Conservation (phyloP, 2,113 vertebrate species). For the Labrus mixtus region DNA sequence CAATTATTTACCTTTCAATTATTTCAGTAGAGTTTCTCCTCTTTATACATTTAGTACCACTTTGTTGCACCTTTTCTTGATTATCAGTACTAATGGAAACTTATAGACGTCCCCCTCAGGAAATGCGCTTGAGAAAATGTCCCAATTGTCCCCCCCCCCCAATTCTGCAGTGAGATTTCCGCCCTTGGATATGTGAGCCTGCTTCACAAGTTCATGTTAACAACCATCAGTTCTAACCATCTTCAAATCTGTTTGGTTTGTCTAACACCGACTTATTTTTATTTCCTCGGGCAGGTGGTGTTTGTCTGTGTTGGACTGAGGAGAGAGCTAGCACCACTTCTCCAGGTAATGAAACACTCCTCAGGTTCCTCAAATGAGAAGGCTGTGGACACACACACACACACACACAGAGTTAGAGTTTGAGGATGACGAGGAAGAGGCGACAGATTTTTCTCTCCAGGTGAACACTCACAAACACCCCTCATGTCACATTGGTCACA, state of each 20-base stretch:
- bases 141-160: too few relatives aligned
- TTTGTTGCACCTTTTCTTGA: too few relatives aligned
- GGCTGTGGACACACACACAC: background rate
- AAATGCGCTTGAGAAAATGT: too few relatives aligned
- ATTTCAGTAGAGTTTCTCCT: too few relatives aligned
- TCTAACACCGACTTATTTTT: background rate
- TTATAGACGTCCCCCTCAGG: too few relatives aligned
- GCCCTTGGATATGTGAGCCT: background rate
- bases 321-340: conserved; percentile 10
- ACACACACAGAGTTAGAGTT: background rate
- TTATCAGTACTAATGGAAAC: too few relatives aligned
- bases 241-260: background rate
- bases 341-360: conserved; percentile 44
- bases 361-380: conserved; percentile 15
- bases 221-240: background rate
- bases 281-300: background rate
- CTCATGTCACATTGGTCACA: background rate
- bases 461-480: background rate
- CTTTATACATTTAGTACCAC: too few relatives aligned
- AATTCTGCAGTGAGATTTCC: too few relatives aligned
- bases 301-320: background rate
- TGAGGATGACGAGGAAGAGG: too few relatives aligned
- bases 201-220: background rate
- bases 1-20: too few relatives aligned
- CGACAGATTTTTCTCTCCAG: conserved; percentile 20